A percentile compares a stretch with the other conserved stretches of the same genome.
These are phyloP conservation scores for Dendrocincla tyrannina DNA, from an alignment of 2,797 vertebrate species.

Conservation along the genomic window DNA sequence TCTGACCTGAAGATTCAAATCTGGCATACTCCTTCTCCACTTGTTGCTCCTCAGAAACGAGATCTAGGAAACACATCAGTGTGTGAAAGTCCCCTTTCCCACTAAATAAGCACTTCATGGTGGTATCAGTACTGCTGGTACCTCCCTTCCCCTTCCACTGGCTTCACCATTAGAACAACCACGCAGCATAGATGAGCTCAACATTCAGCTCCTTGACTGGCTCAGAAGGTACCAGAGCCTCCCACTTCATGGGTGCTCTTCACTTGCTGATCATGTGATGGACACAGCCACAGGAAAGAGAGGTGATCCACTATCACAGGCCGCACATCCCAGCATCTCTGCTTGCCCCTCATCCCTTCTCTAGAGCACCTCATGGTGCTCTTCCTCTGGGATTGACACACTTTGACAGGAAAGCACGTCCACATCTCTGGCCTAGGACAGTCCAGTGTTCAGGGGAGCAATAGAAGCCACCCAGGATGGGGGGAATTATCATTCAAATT, in stretches of 20 bases:
- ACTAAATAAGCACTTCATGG: not conserved
- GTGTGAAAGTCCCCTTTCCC: not conserved
- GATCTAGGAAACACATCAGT: not conserved
- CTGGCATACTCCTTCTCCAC: not conserved
- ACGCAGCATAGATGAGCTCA: accelerated
- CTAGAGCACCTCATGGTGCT: not conserved
- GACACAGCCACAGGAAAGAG: not conserved
- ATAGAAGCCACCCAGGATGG: accelerated
- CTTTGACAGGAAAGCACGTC: not conserved
- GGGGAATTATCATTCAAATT: not conserved
- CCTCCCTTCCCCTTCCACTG: not conserved
- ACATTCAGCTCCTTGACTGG: not conserved
- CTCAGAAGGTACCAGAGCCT: not conserved
- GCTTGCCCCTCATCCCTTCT: not conserved
- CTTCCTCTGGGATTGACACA: not conserved
- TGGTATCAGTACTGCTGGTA: not conserved
- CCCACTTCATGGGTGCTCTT: accelerated
- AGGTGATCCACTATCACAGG: not conserved
- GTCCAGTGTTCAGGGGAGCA: not conserved
- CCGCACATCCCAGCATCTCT: not conserved
- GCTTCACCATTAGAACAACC: not conserved
- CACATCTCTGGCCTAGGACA: not conserved
- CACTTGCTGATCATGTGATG: not conserved
- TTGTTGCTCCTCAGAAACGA: not conserved
- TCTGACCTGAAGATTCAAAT: not conserved